Conservation (phyloP, 1,140 invertebrate genomes). For the Sipha flava region DNA sequence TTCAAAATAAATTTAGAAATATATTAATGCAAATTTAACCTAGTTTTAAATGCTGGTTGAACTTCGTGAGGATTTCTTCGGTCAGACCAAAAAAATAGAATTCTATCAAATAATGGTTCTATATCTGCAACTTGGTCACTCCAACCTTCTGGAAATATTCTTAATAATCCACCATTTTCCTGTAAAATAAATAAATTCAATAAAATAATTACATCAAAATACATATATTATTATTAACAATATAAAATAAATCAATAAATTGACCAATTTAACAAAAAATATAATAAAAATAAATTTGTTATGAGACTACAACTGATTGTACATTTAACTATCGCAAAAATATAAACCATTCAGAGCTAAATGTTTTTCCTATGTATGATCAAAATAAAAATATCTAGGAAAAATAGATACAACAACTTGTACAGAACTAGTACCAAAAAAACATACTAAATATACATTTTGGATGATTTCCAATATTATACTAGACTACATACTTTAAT, state of each 20-base stretch:
- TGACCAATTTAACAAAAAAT: neutral
- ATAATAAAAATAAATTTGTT: neutral
- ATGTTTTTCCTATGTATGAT: neutral
- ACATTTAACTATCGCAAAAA: too few relatives aligned
- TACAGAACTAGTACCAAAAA: neutral
- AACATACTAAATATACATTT: neutral
- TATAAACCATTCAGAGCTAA: neutral
- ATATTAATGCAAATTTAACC: slow-evolving; percentile 30
- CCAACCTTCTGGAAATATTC: slow-evolving; percentile 84
- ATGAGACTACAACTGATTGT: too few relatives aligned
- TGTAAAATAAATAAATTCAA: slow-evolving; percentile 39
- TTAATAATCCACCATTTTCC: slow-evolving; percentile 61
- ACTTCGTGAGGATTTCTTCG: slow-evolving; percentile 94
- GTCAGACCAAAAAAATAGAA: slow-evolving; percentile 97
- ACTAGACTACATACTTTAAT: slow-evolving; percentile 48
- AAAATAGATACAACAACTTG: neutral
- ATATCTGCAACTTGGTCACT: slow-evolving; percentile 79
- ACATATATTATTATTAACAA: neutral
- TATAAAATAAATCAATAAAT: neutral
- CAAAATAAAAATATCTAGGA: neutral
- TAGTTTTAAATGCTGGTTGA: slow-evolving; percentile 72
- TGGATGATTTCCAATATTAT: neutral
- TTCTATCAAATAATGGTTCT: slow-evolving; percentile 83
- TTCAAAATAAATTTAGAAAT: neutral
- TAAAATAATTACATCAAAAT: neutral